Conservation (phyloP, 1,140 invertebrate genomes). For the Prorops nasuta region DNA sequence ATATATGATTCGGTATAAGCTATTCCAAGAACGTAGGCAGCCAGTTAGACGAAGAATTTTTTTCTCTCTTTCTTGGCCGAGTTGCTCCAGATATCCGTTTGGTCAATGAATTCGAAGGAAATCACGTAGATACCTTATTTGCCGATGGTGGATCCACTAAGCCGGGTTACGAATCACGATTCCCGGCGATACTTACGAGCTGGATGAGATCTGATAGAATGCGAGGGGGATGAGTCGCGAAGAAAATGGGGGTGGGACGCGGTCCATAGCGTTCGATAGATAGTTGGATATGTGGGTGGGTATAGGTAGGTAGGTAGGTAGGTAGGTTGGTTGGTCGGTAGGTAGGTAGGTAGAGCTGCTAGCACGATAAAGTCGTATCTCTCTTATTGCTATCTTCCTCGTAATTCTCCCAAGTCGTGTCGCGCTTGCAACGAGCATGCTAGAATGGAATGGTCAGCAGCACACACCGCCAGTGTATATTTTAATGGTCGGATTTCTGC, state of each 20-base stretch:
- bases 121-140: not conserved
- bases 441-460: constrained; percentile 43
- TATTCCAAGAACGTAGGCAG: too few species aligned
- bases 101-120: not conserved
- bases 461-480: constrained; percentile 36
- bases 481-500: constrained; percentile 46
- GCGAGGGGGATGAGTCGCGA: constrained; percentile 8
- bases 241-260: constrained; percentile 6
- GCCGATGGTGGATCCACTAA: not conserved
- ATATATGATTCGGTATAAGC: too few species aligned
- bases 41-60: not conserved
- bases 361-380: constrained; percentile 44
- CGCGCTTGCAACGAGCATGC: constrained; percentile 35
- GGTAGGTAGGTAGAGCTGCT: constrained; percentile 12
- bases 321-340: too few species aligned
- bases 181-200: not conserved
- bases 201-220: constrained; percentile 13
- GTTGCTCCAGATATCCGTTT: not conserved
- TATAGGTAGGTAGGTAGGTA: too few species aligned
- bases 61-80: not conserved
- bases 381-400: constrained; percentile 45
- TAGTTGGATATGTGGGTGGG: too few species aligned
- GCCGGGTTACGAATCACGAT: not conserved
- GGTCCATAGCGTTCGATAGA: constrained; percentile 24
- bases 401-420: constrained; percentile 47